Conservation (phyloP, 1,140 invertebrate genomes). For the Drosophila micromelanica region DNA sequence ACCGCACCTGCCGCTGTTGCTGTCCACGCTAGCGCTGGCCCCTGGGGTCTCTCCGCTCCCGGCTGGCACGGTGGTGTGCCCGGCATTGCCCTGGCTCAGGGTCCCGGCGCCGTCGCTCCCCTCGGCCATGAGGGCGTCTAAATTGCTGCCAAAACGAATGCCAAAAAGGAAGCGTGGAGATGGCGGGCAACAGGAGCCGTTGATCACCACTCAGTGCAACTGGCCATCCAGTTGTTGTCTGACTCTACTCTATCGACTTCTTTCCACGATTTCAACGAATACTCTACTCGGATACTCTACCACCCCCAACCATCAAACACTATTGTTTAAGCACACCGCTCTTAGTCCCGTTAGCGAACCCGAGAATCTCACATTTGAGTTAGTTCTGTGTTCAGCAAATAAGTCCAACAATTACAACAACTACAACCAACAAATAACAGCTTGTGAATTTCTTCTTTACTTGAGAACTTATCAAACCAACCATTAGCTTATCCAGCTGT, state of each 20-base stretch:
- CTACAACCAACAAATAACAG: constrained; percentile 79
- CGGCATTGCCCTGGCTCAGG: constrained; percentile 79
- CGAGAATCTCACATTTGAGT: constrained; percentile 51
- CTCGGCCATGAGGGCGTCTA: constrained; percentile 82
- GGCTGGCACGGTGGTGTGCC: constrained; percentile 69
- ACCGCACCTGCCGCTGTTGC: constrained; percentile 68
- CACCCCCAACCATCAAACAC: constrained; percentile 26
- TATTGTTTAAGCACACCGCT: constrained; percentile 77
- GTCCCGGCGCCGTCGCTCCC: constrained; percentile 55
- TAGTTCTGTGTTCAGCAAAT: constrained; percentile 65
- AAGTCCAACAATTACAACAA: constrained; percentile 75
- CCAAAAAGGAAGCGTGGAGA: constrained; percentile 58
- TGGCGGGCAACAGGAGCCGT: constrained; percentile 18
- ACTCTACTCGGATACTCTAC: constrained; percentile 61
- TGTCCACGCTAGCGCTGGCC: constrained; percentile 58
- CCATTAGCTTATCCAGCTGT: constrained; percentile 21
- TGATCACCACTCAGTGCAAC: constrained; percentile 13
- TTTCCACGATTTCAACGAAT: constrained; percentile 56
- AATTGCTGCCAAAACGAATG: constrained; percentile 45
- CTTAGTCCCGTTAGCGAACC: constrained; percentile 69
- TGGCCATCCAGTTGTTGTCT: constrained; percentile 35
- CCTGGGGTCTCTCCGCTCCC: constrained; percentile 66
- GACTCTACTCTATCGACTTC: constrained; percentile 45
- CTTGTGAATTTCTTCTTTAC: constrained; percentile 76
- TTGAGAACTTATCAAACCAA: constrained; percentile 61